These are phyloP conservation scores for Lerema accius DNA, from an alignment of 1,140 invertebrate species.

Conservation along the genomic window DNA sequence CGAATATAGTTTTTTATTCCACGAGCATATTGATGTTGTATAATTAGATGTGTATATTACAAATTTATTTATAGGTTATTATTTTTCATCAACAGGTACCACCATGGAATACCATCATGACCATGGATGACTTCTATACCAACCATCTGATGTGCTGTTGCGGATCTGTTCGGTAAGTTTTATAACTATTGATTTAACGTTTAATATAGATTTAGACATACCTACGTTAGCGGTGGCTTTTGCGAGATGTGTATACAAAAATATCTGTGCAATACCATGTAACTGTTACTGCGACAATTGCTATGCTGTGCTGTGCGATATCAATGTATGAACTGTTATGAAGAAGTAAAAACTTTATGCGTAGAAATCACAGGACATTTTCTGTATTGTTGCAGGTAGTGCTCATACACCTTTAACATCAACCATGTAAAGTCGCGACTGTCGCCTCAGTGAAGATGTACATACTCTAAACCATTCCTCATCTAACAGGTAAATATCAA, in stretches of 20 bases:
- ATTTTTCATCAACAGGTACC: slow-evolving; percentile 28
- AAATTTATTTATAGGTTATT: slow-evolving; percentile 8
- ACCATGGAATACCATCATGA: not conserved
- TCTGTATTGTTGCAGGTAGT: slow-evolving; percentile 47
- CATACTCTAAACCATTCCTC: not conserved
- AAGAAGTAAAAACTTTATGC: slow-evolving; percentile 8
- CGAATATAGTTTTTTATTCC: too few relatives aligned
- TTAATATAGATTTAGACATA: not conserved
- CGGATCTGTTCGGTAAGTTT: slow-evolving; percentile 44
- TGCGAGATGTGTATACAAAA: slow-evolving; percentile 38
- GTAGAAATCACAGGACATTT: slow-evolving; percentile 19
- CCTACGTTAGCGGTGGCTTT: slow-evolving; percentile 23
- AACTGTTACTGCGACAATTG: slow-evolving; percentile 16
- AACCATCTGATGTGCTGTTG: not conserved
- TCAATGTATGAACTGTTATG: not conserved
- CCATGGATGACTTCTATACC: not conserved
- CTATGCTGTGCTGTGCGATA: slow-evolving; percentile 34
- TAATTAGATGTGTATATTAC: too few relatives aligned
- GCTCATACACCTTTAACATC: not conserved
- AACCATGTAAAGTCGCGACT: not conserved
- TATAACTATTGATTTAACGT: slow-evolving; percentile 7
- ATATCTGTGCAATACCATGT: slow-evolving; percentile 29
- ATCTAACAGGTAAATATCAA: slow-evolving; percentile 18
- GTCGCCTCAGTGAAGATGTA: not conserved
- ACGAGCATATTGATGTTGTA: too few relatives aligned